Percentiles rank a stretch among this genome's conserved stretches.
phyloP scores from a whole-genome alignment of 2,797 vertebrate species.

The Alcedo quadribrachys region DNA sequence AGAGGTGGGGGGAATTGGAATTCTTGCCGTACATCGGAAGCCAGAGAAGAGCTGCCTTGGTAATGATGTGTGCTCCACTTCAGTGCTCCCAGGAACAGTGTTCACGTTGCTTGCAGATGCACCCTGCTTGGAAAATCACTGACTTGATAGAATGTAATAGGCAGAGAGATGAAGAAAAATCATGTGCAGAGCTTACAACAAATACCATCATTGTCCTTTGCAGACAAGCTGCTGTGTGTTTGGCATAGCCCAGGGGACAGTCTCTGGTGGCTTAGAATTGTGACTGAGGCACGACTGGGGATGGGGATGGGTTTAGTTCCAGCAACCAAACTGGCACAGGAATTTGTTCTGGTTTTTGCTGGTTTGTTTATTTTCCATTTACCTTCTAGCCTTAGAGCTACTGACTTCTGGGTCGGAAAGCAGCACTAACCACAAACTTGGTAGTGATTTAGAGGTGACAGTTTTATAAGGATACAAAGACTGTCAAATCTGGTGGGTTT shows the following conservation, averaged over 20 bases:
- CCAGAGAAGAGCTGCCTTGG: background rate
- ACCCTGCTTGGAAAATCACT: background rate
- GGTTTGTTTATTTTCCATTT: background rate
- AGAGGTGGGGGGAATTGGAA: background rate
- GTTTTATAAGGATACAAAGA: background rate
- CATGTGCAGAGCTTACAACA: background rate
- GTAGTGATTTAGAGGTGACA: background rate
- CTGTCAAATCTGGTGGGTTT: background rate
- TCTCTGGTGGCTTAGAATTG: background rate
- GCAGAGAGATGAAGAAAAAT: background rate
- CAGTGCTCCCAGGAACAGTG: background rate
- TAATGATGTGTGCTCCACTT: background rate
- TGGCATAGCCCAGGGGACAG: background rate
- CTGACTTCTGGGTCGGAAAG: background rate
- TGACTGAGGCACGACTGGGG: background rate
- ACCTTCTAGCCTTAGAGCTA: background rate
- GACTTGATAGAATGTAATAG: background rate
- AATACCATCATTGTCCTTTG: background rate
- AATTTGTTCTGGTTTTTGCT: background rate
- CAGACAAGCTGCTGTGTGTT: background rate
- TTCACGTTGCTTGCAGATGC: background rate
- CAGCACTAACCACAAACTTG: background rate
- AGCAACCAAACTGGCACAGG: background rate
- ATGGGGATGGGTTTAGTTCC: rapidly evolving
- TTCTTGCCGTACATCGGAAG: background rate